A percentile compares a stretch with the other conserved stretches of the same genome.
phyloP scores from a whole-genome alignment of 2,888 invertebrate species.

The Drosophila leonis region DNA sequence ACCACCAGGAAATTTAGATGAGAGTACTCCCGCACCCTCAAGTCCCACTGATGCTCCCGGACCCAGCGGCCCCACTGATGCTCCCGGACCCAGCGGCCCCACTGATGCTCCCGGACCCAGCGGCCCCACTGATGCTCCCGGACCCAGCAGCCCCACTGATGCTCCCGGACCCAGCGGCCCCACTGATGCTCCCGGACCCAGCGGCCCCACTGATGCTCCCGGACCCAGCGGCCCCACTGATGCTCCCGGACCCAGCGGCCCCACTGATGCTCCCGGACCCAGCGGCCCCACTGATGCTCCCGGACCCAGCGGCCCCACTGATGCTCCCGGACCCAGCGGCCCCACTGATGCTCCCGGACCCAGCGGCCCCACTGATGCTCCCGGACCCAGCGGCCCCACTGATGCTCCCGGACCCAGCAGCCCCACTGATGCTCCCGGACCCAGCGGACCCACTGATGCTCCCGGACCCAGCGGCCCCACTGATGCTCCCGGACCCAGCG shows the following conservation, averaged over 20 bases:
- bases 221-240: constrained; percentile 5
- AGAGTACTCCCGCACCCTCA: background rate
- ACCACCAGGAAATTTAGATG: constrained; percentile 45
- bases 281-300: constrained; percentile 6
- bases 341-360: background rate
- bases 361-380: background rate
- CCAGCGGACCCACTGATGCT: background rate
- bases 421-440: background rate
- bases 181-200: background rate
- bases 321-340: background rate
- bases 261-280: constrained; percentile 12
- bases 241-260: background rate
- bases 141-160: background rate
- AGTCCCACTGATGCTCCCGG: background rate
- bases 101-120: background rate
- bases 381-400: background rate
- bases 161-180: background rate
- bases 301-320: background rate
- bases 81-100: background rate
- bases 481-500: background rate
- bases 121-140: background rate
- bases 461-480: background rate
- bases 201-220: background rate
- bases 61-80: background rate
- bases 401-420: background rate